Percentiles rank a stretch among this genome's conserved stretches.
phyloP scores from a whole-genome alignment of 2,888 invertebrate species.

The Acanthosoma haemorrhoidale region DNA sequence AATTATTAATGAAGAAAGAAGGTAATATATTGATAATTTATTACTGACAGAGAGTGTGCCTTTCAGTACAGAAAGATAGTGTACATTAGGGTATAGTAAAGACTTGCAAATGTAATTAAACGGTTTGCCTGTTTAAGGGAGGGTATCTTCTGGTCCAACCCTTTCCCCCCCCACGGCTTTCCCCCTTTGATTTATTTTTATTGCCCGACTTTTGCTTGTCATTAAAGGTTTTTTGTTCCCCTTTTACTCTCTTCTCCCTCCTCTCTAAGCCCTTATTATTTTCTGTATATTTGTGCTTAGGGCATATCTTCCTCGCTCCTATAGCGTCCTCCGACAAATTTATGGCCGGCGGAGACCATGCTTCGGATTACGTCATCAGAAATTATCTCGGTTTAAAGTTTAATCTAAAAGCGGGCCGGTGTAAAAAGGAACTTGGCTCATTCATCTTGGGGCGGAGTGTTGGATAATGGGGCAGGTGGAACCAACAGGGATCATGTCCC shows the following conservation, averaged over 20 bases:
- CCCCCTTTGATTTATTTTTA: constrained; percentile 42
- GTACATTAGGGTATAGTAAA: constrained; percentile 18
- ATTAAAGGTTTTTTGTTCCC: constrained; percentile 40
- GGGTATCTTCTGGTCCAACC: constrained; percentile 21
- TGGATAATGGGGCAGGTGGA: no score
- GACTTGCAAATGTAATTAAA: constrained; percentile 40
- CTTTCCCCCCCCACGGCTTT: constrained; percentile 8
- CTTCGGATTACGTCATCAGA: background rate
- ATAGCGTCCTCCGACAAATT: background rate
- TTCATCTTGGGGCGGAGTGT: no score
- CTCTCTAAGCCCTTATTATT: constrained; percentile 16
- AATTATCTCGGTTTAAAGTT: background rate
- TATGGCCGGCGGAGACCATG: background rate
- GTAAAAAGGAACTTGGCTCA: no score
- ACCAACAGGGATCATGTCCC: no score
- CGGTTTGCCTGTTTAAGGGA: constrained; percentile 35
- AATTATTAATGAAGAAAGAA: background rate
- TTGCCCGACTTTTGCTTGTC: constrained; percentile 42
- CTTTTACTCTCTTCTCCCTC: constrained; percentile 32
- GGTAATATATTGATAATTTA: background rate
- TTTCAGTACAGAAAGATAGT: background rate
- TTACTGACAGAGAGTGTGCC: background rate
- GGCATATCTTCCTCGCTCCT: constrained; percentile 7
- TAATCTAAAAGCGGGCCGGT: background rate
- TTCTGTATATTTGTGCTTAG: constrained; percentile 12